phyloP scores from a whole-genome alignment of 2,888 invertebrate genomes.

The Phorcus lineatus region DNA sequence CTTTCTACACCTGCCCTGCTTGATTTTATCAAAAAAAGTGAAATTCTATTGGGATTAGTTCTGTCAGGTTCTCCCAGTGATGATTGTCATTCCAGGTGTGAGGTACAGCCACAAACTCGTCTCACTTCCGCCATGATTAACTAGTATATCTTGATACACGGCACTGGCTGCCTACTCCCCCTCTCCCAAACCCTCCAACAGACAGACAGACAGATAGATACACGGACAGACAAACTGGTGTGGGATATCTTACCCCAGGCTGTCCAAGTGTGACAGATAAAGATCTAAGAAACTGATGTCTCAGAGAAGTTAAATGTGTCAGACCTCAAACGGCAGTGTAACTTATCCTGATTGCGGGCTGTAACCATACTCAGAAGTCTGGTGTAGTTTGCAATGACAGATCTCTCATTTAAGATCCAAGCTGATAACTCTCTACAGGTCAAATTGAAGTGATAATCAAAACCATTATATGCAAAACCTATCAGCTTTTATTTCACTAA shows the following conservation, averaged over 20 bases:
- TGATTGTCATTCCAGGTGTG: slow-evolving; percentile 18
- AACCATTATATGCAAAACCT: neutral
- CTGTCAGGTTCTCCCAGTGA: neutral
- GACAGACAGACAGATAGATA: no score
- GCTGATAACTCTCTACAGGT: neutral
- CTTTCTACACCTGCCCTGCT: neutral
- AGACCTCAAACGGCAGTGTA: neutral
- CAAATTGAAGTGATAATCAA: neutral
- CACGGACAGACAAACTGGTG: no score
- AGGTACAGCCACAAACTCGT: neutral
- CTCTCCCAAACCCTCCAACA: no score
- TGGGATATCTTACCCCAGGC: neutral
- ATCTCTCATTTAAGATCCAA: neutral
- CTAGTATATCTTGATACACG: no score
- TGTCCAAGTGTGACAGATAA: slow-evolving; percentile 8
- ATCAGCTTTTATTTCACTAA: neutral
- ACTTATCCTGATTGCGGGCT: neutral
- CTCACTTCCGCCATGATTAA: no score
- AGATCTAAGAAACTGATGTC: slow-evolving; percentile 7
- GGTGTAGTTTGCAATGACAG: neutral
- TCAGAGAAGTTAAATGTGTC: neutral
- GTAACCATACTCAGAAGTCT: neutral
- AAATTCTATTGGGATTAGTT: neutral
- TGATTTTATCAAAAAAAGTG: slow-evolving; percentile 2
- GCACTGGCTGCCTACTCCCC: no score